These are phyloP conservation scores for Dermochelys coriacea DNA, from an alignment of 2,797 vertebrate genomes.

Conservation along the genomic window DNA sequence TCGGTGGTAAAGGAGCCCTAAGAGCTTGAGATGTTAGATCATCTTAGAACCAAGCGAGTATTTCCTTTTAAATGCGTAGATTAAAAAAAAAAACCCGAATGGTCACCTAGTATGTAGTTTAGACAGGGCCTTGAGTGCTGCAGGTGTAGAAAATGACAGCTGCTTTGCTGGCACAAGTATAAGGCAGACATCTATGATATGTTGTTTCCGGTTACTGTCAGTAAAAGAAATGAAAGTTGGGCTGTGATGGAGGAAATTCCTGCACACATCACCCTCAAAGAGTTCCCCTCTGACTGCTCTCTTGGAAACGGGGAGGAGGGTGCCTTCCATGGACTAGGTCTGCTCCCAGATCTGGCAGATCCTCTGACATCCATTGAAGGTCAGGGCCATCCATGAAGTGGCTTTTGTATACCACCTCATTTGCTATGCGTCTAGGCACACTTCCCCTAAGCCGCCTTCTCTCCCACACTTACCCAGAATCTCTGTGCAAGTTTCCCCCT, in stretches of 20 bases:
- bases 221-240: background rate
- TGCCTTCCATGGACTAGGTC: background rate
- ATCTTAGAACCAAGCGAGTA: background rate
- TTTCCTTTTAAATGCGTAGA: background rate
- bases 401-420: background rate
- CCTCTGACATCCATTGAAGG: background rate
- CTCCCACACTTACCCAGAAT: background rate
- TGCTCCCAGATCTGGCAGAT: background rate
- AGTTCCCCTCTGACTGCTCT: background rate
- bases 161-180: background rate
- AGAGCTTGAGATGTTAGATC: background rate
- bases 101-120: background rate
- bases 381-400: background rate
- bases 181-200: background rate
- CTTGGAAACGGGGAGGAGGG: background rate
- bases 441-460: background rate
- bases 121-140: background rate
- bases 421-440: background rate
- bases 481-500: background rate
- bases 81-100: background rate
- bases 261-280: background rate
- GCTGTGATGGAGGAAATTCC: background rate
- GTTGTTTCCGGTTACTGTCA: background rate
- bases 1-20: background rate
- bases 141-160: background rate